Percentiles rank a stretch among this genome's conserved stretches.
These are phyloP conservation scores for Ophion costatus DNA, from an alignment of 2,888 invertebrate genomes.

Conservation along the genomic window DNA sequence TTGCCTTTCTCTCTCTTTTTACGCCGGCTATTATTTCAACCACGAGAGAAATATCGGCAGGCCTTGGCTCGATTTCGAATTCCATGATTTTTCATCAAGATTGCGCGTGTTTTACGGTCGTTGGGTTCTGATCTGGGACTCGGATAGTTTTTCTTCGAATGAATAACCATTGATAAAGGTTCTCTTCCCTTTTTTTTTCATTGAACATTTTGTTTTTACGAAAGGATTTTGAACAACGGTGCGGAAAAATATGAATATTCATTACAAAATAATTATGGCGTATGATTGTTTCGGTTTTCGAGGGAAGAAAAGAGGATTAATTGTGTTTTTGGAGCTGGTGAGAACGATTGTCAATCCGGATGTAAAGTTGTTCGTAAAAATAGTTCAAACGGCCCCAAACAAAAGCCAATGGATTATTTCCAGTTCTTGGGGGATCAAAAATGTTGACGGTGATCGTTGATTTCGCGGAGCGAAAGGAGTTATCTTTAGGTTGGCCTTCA, in stretches of 20 bases:
- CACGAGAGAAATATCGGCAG: constrained; percentile 28
- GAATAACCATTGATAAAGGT: neutral
- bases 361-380: too few relatives aligned
- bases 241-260: neutral
- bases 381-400: too few relatives aligned
- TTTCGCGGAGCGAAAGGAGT: too few relatives aligned
- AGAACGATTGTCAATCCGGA: too few relatives aligned
- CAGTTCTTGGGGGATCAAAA: too few relatives aligned
- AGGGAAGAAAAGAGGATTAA: too few relatives aligned
- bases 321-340: too few relatives aligned
- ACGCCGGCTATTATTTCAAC: constrained; percentile 25
- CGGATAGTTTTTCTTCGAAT: neutral
- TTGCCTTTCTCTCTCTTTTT: constrained; percentile 2
- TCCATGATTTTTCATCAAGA: constrained; percentile 41
- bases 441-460: too few relatives aligned
- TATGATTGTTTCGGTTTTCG: neutral
- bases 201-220: neutral
- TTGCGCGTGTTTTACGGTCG: constrained; percentile 6
- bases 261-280: neutral
- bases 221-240: neutral
- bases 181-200: neutral
- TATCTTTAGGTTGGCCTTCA: too few relatives aligned
- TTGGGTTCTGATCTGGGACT: neutral
- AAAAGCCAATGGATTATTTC: too few relatives aligned
- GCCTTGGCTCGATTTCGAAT: constrained; percentile 26